phyloP scores from a whole-genome alignment of 2,797 vertebrate species.

The Acrossocheilus wenchowensis region DNA sequence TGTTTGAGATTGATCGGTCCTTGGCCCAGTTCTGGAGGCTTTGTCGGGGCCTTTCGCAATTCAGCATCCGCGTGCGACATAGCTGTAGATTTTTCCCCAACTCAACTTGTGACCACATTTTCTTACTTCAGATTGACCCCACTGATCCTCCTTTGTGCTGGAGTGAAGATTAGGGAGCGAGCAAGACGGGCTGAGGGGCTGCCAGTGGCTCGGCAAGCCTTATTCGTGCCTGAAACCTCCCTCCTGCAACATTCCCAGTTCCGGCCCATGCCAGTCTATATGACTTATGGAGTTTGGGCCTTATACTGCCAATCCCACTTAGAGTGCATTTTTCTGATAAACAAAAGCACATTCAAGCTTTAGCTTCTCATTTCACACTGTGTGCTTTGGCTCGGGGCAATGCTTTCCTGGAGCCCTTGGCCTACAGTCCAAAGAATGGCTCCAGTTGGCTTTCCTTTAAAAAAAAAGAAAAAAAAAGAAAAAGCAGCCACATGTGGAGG shows the following conservation, averaged over 20 bases:
- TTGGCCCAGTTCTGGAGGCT: slow-evolving; percentile 77
- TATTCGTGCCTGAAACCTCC: slow-evolving; percentile 75
- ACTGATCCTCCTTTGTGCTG: slow-evolving; percentile 74
- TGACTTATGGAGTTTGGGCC: slow-evolving; percentile 86
- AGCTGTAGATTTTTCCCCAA: slow-evolving; percentile 65
- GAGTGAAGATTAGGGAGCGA: slow-evolving; percentile 72
- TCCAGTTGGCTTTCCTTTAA: slow-evolving; percentile 84
- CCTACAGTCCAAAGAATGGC: slow-evolving; percentile 82
- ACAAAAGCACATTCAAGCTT: slow-evolving; percentile 89
- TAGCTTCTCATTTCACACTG: slow-evolving; percentile 89
- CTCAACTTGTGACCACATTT: slow-evolving; percentile 72
- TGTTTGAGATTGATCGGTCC: slow-evolving; percentile 68
- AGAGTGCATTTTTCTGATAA: slow-evolving; percentile 89
- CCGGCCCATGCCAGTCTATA: slow-evolving; percentile 80
- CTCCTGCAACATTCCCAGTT: slow-evolving; percentile 68
- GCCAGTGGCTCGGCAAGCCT: slow-evolving; percentile 71
- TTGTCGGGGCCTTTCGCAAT: slow-evolving; percentile 66
- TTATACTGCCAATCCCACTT: slow-evolving; percentile 84
- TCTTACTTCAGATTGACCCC: slow-evolving; percentile 81
- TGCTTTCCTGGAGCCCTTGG: slow-evolving; percentile 84
- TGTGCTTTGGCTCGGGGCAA: slow-evolving; percentile 86
- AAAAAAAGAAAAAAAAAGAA: slow-evolving; percentile 64
- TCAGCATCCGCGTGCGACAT: slow-evolving; percentile 61
- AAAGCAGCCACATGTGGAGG: slow-evolving; percentile 82
- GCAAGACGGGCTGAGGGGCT: slow-evolving; percentile 61